Conservation (phyloP, 2,797 vertebrate genomes). For the Microctenopoma lineatum region DNA sequence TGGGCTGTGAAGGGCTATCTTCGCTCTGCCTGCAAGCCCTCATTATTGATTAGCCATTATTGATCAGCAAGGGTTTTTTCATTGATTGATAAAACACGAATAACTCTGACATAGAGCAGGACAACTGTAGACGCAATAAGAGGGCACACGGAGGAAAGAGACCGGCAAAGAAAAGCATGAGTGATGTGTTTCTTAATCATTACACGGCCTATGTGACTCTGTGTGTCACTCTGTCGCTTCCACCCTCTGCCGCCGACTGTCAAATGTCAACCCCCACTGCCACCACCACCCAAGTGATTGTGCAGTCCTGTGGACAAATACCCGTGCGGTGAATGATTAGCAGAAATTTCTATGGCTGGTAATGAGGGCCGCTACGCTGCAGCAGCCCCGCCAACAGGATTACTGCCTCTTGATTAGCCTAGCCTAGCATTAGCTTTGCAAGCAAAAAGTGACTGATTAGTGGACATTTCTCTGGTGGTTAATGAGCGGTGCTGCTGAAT, state of each 20-base stretch:
- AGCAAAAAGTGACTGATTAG: constrained; percentile 72
- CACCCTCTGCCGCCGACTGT: constrained; percentile 48
- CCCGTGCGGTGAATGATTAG: constrained; percentile 78
- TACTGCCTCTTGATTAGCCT: constrained; percentile 80
- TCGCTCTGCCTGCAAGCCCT: constrained; percentile 38
- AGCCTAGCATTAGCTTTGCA: constrained; percentile 74
- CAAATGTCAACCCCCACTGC: constrained; percentile 52
- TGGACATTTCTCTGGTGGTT: constrained; percentile 69
- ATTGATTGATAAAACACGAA: constrained; percentile 68
- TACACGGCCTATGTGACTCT: constrained; percentile 53
- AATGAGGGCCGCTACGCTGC: constrained; percentile 75
- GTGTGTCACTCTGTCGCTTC: constrained; percentile 63
- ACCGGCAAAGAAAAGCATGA: constrained; percentile 30
- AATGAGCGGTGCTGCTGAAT: constrained; percentile 70
- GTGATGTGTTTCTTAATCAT: constrained; percentile 73
- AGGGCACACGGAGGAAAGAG: not conserved
- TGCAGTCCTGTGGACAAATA: constrained; percentile 76
- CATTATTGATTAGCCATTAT: constrained; percentile 66
- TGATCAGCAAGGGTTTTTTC: constrained; percentile 51
- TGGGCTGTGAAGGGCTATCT: constrained; percentile 48
- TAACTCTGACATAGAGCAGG: constrained; percentile 39
- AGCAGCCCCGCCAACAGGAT: constrained; percentile 75
- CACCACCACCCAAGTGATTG: constrained; percentile 53
- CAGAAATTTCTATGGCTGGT: constrained; percentile 77
- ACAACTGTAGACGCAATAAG: constrained; percentile 13